phyloP scores from a whole-genome alignment of 2,888 invertebrate species.

The Sphaeridia pumilis region DNA sequence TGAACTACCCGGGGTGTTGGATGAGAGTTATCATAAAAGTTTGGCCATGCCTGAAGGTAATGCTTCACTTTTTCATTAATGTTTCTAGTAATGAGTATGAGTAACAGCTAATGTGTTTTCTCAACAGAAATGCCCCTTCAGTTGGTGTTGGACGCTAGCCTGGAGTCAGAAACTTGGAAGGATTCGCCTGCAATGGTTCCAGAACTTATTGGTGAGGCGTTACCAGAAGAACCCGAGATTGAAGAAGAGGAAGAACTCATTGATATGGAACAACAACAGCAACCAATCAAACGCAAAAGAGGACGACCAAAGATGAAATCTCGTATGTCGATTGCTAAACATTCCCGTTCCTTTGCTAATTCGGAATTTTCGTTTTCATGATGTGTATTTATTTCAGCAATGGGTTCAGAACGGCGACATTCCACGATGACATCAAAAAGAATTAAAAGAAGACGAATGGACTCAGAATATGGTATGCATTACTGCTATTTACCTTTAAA shows the following conservation, averaged over 20 bases:
- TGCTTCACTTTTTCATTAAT: neutral
- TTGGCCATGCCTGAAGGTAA: conserved; percentile 22
- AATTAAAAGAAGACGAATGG: too few relatives aligned
- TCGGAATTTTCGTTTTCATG: too few relatives aligned
- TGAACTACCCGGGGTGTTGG: conserved; percentile 21
- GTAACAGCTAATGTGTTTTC: neutral
- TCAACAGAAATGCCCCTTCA: conserved; percentile 11
- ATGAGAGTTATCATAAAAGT: conserved; percentile 25
- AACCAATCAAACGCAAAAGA: conserved; percentile 13
- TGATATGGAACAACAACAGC: too few relatives aligned
- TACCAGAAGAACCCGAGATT: neutral
- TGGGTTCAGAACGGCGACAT: too few relatives aligned
- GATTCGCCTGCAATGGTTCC: conserved; percentile 2
- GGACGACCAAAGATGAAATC: conserved; percentile 8
- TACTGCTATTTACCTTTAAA: too few relatives aligned
- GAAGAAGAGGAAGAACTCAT: neutral
- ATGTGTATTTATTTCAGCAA: too few relatives aligned
- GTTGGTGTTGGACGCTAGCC: conserved; percentile 8
- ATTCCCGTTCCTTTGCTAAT: too few relatives aligned
- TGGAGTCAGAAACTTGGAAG: conserved; percentile 12
- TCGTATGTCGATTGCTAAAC: too few relatives aligned
- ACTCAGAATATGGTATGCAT: too few relatives aligned
- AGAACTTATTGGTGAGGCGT: conserved; percentile 5
- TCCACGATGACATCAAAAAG: too few relatives aligned
- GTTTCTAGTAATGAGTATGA: neutral